These are phyloP conservation scores for Nannospalax galili DNA, from an alignment of 2,113 vertebrate genomes.

Conservation along the genomic window DNA sequence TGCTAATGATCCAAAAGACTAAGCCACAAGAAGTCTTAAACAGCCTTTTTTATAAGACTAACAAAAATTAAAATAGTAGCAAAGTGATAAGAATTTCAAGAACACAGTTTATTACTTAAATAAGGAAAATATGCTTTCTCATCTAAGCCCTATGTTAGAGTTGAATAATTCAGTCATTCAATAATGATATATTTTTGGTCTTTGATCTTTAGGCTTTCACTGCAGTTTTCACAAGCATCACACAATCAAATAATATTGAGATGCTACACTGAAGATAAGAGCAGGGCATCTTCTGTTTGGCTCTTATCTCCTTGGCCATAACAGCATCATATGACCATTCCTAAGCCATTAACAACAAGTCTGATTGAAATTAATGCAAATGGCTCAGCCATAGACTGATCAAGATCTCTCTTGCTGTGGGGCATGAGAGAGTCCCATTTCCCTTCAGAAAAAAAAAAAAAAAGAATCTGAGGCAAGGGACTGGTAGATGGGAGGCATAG, in stretches of 20 bases:
- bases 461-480: neutral
- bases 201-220: neutral
- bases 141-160: neutral
- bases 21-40: neutral
- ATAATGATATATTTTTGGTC: neutral
- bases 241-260: neutral
- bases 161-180: conserved; percentile 32
- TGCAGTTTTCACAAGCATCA: neutral
- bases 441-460: neutral
- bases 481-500: neutral
- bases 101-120: conserved; percentile 30
- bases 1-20: conserved; percentile 30
- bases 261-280: neutral
- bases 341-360: neutral
- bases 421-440: neutral
- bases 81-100: conserved; percentile 7
- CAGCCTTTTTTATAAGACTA: conserved; percentile 36
- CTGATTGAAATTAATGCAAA: neutral
- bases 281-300: neutral
- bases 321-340: neutral
- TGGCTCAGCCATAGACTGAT: neutral
- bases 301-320: neutral
- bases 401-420: neutral
- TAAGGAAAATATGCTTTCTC: conserved; percentile 15
- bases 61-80: conserved; percentile 50